A percentile compares a stretch with the other conserved stretches of the same genome.
Conservation (phyloP, 2,888 invertebrate genomes). For the Eledone cirrhosa region DNA sequence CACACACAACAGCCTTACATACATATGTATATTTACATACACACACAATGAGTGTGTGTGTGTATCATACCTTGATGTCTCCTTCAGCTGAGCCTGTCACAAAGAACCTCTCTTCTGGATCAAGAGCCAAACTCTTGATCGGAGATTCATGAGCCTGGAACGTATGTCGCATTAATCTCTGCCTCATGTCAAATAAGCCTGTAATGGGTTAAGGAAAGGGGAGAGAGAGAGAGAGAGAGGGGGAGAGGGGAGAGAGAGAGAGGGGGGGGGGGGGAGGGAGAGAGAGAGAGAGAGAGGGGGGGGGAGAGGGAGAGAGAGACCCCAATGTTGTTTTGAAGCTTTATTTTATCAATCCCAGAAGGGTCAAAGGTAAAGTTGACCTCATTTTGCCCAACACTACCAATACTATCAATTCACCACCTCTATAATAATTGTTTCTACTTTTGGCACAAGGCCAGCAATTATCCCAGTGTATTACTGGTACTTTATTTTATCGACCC, state of each 20-base stretch:
- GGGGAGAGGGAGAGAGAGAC: not conserved
- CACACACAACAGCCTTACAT: too few relatives aligned
- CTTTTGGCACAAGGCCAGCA: too few relatives aligned
- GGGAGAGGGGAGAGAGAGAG: not conserved
- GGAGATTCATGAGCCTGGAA: conserved; percentile 87
- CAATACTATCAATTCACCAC: too few relatives aligned
- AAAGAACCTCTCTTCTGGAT: conserved; percentile 95
- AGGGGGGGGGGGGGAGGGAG: conserved; percentile 23
- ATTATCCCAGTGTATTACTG: too few relatives aligned
- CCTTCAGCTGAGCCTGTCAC: conserved; percentile 82
- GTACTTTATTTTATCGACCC: too few relatives aligned
- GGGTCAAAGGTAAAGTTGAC: too few relatives aligned
- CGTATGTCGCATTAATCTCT: conserved; percentile 76
- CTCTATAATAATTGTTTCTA: too few relatives aligned
- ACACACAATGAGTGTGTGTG: too few relatives aligned
- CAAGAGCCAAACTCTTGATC: conserved; percentile 92
- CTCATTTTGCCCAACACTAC: too few relatives aligned
- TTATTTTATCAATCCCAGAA: too few relatives aligned
- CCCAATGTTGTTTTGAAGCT: too few relatives aligned
- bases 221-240: not conserved
- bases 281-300: not conserved
- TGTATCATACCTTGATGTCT: conserved; percentile 69
- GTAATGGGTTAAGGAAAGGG: conserved; percentile 37
- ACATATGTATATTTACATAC: too few relatives aligned
- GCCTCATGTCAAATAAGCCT: conserved; percentile 84